phyloP scores from a whole-genome alignment of 1,140 invertebrate species.

The Drosophila novamexicana region DNA sequence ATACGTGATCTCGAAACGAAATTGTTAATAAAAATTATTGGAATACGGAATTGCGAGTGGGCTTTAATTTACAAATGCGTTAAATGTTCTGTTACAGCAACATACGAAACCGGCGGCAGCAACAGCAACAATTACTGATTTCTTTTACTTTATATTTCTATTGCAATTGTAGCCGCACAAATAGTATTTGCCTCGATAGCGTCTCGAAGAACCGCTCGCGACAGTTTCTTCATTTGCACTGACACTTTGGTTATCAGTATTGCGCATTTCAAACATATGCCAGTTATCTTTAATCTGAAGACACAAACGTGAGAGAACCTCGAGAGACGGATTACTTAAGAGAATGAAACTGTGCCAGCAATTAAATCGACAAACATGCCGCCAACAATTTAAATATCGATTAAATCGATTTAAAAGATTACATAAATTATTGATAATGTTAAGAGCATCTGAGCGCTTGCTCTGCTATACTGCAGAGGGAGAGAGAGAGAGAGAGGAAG shows the following conservation, averaged over 20 bases:
- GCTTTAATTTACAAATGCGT: conserved; percentile 29
- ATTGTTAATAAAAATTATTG: conserved; percentile 67
- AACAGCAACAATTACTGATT: conserved; percentile 13
- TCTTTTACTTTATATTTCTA: conserved; percentile 31
- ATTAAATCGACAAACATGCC: neutral
- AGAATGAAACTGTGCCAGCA: conserved; percentile 1
- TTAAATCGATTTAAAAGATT: too few species aligned
- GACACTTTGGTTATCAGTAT: conserved; percentile 53
- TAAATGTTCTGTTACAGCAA: conserved; percentile 21
- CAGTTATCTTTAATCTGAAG: conserved; percentile 29
- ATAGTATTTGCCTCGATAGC: conserved; percentile 13
- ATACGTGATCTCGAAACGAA: conserved; percentile 56
- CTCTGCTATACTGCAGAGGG: neutral
- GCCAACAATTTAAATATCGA: conserved; percentile 26
- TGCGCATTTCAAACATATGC: conserved; percentile 37
- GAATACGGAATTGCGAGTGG: conserved; percentile 41
- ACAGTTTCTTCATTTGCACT: conserved; percentile 59
- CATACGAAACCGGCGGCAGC: conserved; percentile 21
- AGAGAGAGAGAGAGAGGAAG: too few species aligned
- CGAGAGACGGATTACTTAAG: conserved; percentile 2
- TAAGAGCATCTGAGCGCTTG: neutral
- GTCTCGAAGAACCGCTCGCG: conserved; percentile 46
- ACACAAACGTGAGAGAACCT: conserved; percentile 9
- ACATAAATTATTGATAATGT: neutral
- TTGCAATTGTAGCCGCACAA: conserved; percentile 25